Conservation (phyloP, 2,888 invertebrate species). For the Torymus texanus region DNA sequence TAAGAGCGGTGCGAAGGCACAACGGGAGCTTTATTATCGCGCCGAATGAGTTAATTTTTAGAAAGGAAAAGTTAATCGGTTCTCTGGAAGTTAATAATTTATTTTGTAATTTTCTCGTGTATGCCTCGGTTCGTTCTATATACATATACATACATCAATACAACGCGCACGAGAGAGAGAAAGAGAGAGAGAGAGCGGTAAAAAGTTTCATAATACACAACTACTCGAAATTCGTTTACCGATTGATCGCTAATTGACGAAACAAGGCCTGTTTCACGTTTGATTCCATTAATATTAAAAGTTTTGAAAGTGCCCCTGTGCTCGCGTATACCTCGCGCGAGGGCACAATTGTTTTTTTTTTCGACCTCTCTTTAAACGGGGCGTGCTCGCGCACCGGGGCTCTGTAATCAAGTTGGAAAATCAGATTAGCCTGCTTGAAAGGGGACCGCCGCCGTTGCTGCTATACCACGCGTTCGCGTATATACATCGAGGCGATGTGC, state of each 20-base stretch:
- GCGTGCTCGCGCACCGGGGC: background rate
- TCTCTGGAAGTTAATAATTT: constrained; percentile 41
- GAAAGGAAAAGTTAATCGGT: constrained; percentile 37
- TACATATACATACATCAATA: too few relatives aligned
- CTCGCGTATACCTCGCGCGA: constrained; percentile 24
- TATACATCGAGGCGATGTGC: constrained; percentile 13
- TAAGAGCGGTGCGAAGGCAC: background rate
- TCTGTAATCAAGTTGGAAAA: constrained; percentile 55
- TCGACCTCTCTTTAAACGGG: constrained; percentile 45
- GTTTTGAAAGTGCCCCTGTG: constrained; percentile 54
- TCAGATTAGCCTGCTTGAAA: constrained; percentile 56
- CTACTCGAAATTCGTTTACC: constrained; percentile 51
- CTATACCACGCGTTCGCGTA: background rate
- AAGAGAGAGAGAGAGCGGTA: background rate
- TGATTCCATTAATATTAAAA: constrained; percentile 57
- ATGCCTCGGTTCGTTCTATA: too few relatives aligned
- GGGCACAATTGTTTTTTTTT: constrained; percentile 45
- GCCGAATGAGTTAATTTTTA: constrained; percentile 13
- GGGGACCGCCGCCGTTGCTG: constrained; percentile 23
- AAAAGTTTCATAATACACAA: constrained; percentile 45
- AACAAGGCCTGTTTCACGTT: constrained; percentile 45
- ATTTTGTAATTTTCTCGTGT: constrained; percentile 34
- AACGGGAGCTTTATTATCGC: constrained; percentile 12
- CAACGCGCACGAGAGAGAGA: too few relatives aligned
- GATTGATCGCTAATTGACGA: constrained; percentile 54